These are phyloP conservation scores for Rugalucina vietnamica DNA, from an alignment of 2,888 invertebrate species.

Conservation along the genomic window DNA sequence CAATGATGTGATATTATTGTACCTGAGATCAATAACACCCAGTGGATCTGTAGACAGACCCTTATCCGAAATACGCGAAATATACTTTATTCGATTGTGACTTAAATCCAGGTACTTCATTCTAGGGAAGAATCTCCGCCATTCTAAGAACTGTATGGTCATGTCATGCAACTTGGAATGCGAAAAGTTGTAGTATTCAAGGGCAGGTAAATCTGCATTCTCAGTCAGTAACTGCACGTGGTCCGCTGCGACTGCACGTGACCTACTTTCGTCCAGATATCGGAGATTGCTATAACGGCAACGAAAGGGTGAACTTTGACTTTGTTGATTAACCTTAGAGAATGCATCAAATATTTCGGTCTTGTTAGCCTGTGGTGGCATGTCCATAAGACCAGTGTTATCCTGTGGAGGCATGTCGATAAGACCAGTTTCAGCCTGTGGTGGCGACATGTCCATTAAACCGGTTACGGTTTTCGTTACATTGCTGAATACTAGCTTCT, in stretches of 20 bases:
- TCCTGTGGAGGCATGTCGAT: neutral
- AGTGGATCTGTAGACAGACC: conserved; percentile 30
- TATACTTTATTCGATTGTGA: conserved; percentile 56
- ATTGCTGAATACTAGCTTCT: conserved; percentile 47
- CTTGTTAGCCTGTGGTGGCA: neutral
- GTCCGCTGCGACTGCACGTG: conserved; percentile 24
- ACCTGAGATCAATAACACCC: conserved; percentile 62
- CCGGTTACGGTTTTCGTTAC: conserved; percentile 27
- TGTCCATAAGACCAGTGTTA: neutral
- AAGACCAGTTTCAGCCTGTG: neutral
- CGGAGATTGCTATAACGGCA: conserved; percentile 31
- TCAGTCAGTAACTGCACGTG: conserved; percentile 48
- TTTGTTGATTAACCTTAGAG: conserved; percentile 43
- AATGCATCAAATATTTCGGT: conserved; percentile 33
- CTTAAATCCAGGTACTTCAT: conserved; percentile 63
- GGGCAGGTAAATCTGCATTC: conserved; percentile 34
- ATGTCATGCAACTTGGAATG: conserved; percentile 35
- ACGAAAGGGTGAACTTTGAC: conserved; percentile 18
- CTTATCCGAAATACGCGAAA: conserved; percentile 46
- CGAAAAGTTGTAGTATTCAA: conserved; percentile 58
- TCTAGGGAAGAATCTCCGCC: conserved; percentile 60
- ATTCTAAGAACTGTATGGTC: conserved; percentile 46
- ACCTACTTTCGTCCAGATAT: conserved; percentile 54
- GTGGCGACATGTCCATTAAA: neutral
- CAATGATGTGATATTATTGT: conserved; percentile 68